These are phyloP conservation scores for Trissoscelio sp. DNA, from an alignment of 2,888 invertebrate genomes.

Conservation along the genomic window DNA sequence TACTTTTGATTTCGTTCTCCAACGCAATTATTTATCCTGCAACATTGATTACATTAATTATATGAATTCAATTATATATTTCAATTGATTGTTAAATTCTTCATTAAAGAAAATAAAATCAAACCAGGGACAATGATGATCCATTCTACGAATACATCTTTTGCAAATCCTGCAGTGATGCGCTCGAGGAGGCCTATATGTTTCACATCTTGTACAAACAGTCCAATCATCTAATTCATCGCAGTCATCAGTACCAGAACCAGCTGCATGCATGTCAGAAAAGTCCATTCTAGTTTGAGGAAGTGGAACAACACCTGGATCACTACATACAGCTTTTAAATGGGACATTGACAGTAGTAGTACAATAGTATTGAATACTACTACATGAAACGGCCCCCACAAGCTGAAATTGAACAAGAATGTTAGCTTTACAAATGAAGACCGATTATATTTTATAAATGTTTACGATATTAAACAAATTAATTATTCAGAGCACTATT, in stretches of 20 bases:
- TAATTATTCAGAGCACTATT: too few species aligned
- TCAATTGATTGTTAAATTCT: neutral
- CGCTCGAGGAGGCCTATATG: constrained; percentile 92
- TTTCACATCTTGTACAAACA: constrained; percentile 91
- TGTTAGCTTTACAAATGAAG: too few species aligned
- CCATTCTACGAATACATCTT: constrained; percentile 91
- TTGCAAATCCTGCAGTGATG: constrained; percentile 95
- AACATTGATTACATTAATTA: constrained; percentile 61
- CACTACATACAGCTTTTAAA: constrained; percentile 93
- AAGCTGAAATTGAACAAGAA: constrained; percentile 84
- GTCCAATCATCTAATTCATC: constrained; percentile 89
- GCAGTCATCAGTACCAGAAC: constrained; percentile 82
- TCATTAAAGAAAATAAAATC: constrained; percentile 13
- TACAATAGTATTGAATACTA: constrained; percentile 91
- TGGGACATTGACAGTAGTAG: constrained; percentile 91
- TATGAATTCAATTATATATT: too few species aligned
- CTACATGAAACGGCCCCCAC: constrained; percentile 92
- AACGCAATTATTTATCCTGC: constrained; percentile 95
- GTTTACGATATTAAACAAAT: too few species aligned
- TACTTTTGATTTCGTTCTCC: constrained; percentile 96
- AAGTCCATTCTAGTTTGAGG: constrained; percentile 90
- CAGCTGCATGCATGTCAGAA: constrained; percentile 90
- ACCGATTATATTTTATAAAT: too few species aligned
- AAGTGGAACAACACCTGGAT: constrained; percentile 94
- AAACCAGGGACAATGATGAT: constrained; percentile 94